Percentiles rank a stretch among this genome's conserved stretches.
These are phyloP conservation scores for Pseudorhiza aurosa DNA, from an alignment of 30 jellyfish, hydroid and myxozoan species.

Conservation along the genomic window DNA sequence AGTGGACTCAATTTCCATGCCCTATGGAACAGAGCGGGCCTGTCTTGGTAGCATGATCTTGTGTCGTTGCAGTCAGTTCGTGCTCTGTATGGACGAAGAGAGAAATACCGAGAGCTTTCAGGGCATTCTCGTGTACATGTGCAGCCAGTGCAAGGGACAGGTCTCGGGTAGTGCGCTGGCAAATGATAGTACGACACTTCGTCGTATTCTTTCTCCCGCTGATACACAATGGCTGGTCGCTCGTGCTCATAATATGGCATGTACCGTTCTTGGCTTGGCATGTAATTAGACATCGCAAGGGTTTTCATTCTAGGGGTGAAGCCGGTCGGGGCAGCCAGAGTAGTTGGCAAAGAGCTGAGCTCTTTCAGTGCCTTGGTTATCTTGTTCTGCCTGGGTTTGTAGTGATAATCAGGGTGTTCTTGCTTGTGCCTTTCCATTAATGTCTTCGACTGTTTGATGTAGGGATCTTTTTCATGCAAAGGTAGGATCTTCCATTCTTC, in stretches of 20 bases:
- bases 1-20: slow-evolving; percentile 8
- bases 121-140: slow-evolving; percentile 24
- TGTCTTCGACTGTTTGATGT: slow-evolving; percentile 64
- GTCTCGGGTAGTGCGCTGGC: slow-evolving; percentile 12
- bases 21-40: slow-evolving; percentile 7
- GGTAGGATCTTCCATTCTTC: slow-evolving; percentile 86
- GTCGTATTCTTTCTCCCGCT: neutral
- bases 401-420: slow-evolving; percentile 83
- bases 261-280: neutral
- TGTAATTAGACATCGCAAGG: neutral
- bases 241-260: slow-evolving; percentile 1
- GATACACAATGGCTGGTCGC: neutral
- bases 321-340: slow-evolving; percentile 20
- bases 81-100: slow-evolving; percentile 7
- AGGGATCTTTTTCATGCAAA: slow-evolving; percentile 69
- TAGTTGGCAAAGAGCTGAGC: slow-evolving; percentile 45
- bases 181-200: neutral
- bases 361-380: slow-evolving; percentile 66
- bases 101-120: neutral
- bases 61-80: neutral
- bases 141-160: slow-evolving; percentile 16
- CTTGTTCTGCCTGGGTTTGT: slow-evolving; percentile 85
- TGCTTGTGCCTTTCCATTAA: slow-evolving; percentile 78
- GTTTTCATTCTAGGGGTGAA: slow-evolving; percentile 22
- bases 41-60: slow-evolving; percentile 1